Evolutionary conservation across 2,888 invertebrate genomes (phyloP), one percentile per base, ranked within the genome.

Genomic region (Polymixis lichenea): DNA sequence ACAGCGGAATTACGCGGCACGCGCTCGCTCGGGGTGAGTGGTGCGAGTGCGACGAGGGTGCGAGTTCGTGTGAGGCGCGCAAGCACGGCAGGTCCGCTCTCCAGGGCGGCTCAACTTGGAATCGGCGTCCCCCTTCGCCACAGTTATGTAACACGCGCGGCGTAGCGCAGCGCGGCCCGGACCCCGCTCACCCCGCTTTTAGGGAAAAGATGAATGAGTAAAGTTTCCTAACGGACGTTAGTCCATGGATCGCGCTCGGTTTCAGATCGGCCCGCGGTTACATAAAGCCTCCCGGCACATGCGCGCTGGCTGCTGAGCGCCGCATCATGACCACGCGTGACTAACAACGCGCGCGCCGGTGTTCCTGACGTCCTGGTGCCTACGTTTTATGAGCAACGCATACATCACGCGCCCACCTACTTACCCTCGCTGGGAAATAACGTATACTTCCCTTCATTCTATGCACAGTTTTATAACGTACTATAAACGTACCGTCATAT

Each of bases 121-220:
- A 91, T 95, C 92, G 89, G 91, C 91, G 89, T 87, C 92, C 88
- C 92, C 92, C 90, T 89, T 89, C 86, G 84, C 89, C 88, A 87
- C 89, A 87, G 92, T 95, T 96, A 96, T 89, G 92, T 95, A 95
- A 95, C 93, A 84, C 91, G 90, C 92, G 91, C 94, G 91, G 90
- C 92, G 94, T 95, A 95, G 94, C 94, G 94, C 95, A 93, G 92
- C 94, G 91, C 93, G 87, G 84, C 90, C 89, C 88, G 84, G 75
- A 86, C 94, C 95, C 95, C 94, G 83, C 95, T 81, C 81, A 80
- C 95, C 95, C 95, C 95, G 91, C 93, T 92, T 94, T 95, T 93
- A 92, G 93, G 95, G 94, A 95, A 96, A 96, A 95, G 95, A 96
- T 96, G 96, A 96, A 96, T 96, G 96, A 94, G 94, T 88, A 94